phyloP scores from a whole-genome alignment of 2,113 vertebrate genomes.

The Semnornis frantzii region DNA sequence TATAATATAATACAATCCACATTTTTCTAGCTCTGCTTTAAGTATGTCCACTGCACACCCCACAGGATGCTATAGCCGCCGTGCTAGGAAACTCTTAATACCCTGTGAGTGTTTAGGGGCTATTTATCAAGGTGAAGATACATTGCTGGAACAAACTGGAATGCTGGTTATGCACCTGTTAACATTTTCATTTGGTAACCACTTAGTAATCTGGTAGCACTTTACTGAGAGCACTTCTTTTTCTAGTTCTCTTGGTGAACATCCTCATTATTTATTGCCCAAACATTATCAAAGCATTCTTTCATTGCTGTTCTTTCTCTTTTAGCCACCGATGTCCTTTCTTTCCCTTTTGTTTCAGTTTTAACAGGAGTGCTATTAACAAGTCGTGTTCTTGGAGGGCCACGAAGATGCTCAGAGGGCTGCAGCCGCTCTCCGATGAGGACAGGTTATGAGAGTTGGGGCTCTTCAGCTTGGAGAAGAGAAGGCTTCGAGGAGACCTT shows the following conservation, averaged over 20 bases:
- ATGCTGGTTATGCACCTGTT: not conserved
- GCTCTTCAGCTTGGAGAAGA: too few relatives aligned
- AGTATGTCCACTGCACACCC: not conserved
- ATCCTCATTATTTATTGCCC: not conserved
- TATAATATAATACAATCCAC: not conserved
- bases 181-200: conserved; percentile 21
- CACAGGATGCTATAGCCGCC: not conserved
- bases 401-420: too few relatives aligned
- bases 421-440: too few relatives aligned
- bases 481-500: too few relatives aligned
- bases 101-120: not conserved
- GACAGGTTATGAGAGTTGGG: too few relatives aligned
- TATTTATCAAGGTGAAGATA: not conserved
- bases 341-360: not conserved
- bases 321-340: not conserved
- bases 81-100: not conserved
- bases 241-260: not conserved
- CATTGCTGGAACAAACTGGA: not conserved
- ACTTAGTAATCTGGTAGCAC: conserved; percentile 32
- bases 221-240: conserved; percentile 8
- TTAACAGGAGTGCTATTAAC: not conserved
- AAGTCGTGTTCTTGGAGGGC: not conserved
- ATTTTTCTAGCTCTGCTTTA: not conserved
- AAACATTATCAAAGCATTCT: conserved; percentile 29
- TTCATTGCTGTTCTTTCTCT: not conserved